phyloP scores from a whole-genome alignment of 2,797 vertebrate species.

The Eulemur rubriventer region DNA sequence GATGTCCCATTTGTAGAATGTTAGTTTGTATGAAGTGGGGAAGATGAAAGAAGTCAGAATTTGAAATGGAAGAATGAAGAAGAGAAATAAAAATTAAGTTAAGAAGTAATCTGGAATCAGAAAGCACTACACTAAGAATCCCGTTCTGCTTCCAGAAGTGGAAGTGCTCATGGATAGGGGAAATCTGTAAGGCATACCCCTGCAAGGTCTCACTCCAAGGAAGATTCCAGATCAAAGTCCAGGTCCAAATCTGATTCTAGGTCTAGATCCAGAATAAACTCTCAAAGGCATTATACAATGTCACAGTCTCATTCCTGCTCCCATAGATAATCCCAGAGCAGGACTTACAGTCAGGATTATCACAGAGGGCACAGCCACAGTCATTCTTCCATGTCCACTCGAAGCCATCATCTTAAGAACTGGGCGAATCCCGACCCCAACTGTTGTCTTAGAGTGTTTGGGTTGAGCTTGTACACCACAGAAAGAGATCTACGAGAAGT shows the following conservation, averaged over 20 bases:
- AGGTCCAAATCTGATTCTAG: conserved; percentile 84
- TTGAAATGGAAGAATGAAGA: conserved; percentile 99
- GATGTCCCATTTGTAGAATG: conserved; percentile 93
- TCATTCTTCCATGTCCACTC: conserved; percentile 97
- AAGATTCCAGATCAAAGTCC: conserved; percentile 94
- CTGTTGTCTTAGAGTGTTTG: conserved; percentile 96
- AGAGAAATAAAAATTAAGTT: conserved; percentile 97
- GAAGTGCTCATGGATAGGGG: conserved; percentile 92
- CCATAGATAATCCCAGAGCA: conserved; percentile 91
- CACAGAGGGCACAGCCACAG: conserved; percentile 92
- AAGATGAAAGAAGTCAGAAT: conserved; percentile 95
- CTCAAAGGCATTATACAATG: conserved; percentile 92
- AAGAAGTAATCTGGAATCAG: conserved; percentile 99
- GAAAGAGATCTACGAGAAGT: conserved; percentile 96
- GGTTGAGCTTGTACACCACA: conserved; percentile 96
- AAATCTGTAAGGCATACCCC: conserved; percentile 94
- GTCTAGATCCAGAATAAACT: conserved; percentile 94
- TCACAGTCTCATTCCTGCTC: conserved; percentile 94
- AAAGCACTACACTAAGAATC: conserved; percentile 98
- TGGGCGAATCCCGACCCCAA: conserved; percentile 97
- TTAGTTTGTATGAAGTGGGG: conserved; percentile 92
- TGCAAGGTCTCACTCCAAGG: conserved; percentile 91
- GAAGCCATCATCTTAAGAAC: conserved; percentile 94
- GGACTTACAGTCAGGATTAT: conserved; percentile 95
- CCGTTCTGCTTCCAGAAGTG: conserved; percentile 95